Evolutionary conservation across 2,113 vertebrate species (phyloP), one percentile per base, ranked within the genome.

Genomic region (Cepphus grylle): DNA sequence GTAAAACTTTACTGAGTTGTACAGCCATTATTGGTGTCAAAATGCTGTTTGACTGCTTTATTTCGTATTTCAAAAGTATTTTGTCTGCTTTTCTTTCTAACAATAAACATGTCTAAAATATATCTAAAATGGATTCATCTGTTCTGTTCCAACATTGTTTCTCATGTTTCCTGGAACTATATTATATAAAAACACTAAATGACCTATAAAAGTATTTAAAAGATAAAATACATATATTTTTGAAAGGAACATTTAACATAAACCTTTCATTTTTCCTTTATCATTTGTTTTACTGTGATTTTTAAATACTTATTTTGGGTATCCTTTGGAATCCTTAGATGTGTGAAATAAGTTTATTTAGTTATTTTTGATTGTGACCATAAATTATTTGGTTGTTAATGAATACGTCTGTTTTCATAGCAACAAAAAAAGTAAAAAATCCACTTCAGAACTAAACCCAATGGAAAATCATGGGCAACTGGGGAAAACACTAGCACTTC

Each of bases 81-180:
- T 97, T 98, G 97, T 98, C 95, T 97, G 88, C 70, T 61, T 96
- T 97, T 97, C 53, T 91, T 97, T 94, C 96, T 93, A 96, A 94
- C 84, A 98, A 98, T 98, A 98, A 98, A 98, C 82, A 61, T 61
- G 17, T 78, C n/a, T 95, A 81, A 97, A 84, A 69, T 96, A 52
- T 97, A 96, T 94, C 81, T 87, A 85, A 90, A 94, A 94, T 90
- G 69, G 91, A 92, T 97, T 97, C 97, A 98, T 97, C 95, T 98
- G 80, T 97, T 98, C 94, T 97, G 88, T 98, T 97, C 90, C 81
- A 96, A 90, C 81, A 67, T 95, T 67, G n/a, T 84, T 84, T 78
- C 56, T 84, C 34, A 58, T 86, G 70, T 76, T 92, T 91, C 63
- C 16, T 80, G 32, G 47, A 95, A 89, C 40, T 91, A 69, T 88